phyloP scores from a whole-genome alignment of 2,888 invertebrate species.

The Steinernema hermaphroditum region DNA sequence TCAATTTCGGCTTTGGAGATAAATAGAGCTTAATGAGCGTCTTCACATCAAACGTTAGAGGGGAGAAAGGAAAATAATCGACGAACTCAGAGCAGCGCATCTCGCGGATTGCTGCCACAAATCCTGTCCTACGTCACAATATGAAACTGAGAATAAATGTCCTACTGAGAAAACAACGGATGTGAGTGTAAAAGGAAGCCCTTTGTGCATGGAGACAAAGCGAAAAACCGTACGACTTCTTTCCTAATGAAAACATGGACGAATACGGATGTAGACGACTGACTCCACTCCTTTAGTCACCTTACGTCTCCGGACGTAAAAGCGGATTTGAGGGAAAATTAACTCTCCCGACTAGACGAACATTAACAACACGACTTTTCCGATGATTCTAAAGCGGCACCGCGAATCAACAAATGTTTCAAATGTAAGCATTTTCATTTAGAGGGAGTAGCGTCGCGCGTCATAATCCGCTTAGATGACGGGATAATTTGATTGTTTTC shows the following conservation, averaged over 20 bases:
- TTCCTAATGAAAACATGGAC: too few relatives aligned
- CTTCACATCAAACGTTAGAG: not conserved
- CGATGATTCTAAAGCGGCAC: too few relatives aligned
- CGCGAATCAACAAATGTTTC: too few relatives aligned
- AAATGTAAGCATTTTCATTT: too few relatives aligned
- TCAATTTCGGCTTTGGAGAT: slow-evolving; percentile 14
- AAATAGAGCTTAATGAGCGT: slow-evolving; percentile 9
- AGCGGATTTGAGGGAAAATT: not conserved
- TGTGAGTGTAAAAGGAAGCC: not conserved
- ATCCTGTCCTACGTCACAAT: slow-evolving; percentile 22
- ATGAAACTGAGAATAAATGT: not conserved
- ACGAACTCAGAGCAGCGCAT: not conserved
- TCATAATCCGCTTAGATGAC: too few relatives aligned
- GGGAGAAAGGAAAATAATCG: slow-evolving; percentile 9
- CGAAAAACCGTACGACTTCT: not conserved
- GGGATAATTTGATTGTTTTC: too few relatives aligned
- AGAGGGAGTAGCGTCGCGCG: too few relatives aligned
- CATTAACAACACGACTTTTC: not conserved
- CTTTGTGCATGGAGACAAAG: not conserved
- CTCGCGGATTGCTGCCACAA: slow-evolving; percentile 9
- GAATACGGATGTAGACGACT: too few relatives aligned
- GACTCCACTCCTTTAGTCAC: not conserved
- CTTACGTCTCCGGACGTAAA: not conserved
- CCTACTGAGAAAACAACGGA: not conserved
- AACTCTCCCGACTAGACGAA: not conserved